Conservation (phyloP, 2,888 invertebrate species). For the Rhaphigaster nebulosa region DNA sequence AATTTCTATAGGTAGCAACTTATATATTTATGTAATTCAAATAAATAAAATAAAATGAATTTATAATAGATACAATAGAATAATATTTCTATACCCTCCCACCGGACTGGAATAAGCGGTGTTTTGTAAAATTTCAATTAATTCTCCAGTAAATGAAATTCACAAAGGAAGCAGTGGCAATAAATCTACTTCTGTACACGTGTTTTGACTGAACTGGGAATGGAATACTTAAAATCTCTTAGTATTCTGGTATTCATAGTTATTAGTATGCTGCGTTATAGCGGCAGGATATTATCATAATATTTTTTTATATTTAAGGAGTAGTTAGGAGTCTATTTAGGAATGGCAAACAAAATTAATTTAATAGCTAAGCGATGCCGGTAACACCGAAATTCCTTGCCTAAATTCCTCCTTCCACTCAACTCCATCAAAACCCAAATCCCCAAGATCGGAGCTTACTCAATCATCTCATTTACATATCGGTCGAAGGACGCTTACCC, state of each 20-base stretch:
- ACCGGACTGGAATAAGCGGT: too few species aligned
- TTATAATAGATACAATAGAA: too few species aligned
- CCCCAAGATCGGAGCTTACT: too few species aligned
- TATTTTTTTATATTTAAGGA: neutral
- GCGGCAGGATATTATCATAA: neutral
- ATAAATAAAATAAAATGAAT: too few species aligned
- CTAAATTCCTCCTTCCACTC: neutral
- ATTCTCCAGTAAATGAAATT: neutral
- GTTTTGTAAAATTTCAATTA: too few species aligned
- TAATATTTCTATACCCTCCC: too few species aligned
- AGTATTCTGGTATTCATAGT: neutral
- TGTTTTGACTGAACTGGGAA: neutral
- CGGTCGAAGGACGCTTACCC: too few species aligned
- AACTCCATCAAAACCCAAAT: neutral
- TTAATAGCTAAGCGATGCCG: neutral
- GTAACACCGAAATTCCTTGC: neutral
- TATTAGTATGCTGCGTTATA: neutral
- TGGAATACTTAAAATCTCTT: slow-evolving; percentile 2
- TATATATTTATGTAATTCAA: too few species aligned
- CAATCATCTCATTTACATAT: too few species aligned
- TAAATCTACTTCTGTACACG: neutral
- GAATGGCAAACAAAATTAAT: neutral
- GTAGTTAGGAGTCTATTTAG: neutral
- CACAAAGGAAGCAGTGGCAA: neutral
- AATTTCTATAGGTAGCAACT: too few species aligned